Percentiles rank a stretch among this genome's conserved stretches.
phyloP scores from a whole-genome alignment of 2,797 vertebrate genomes.

The Eptatretus atami region DNA sequence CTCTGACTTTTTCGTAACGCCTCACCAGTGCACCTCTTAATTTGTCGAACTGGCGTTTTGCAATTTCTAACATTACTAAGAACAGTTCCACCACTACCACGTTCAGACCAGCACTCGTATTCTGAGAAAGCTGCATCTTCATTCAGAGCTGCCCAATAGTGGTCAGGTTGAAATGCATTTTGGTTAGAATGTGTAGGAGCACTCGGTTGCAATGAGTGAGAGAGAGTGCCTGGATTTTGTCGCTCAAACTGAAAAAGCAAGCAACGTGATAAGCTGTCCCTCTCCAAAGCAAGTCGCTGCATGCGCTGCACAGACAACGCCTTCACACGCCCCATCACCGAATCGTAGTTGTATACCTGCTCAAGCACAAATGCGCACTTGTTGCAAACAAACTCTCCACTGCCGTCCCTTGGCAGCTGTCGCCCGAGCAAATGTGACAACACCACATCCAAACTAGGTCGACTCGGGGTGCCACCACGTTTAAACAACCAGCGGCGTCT shows the following conservation, averaged over 20 bases:
- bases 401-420: constrained; percentile 49
- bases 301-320: constrained; percentile 49
- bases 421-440: constrained; percentile 51
- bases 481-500: constrained; percentile 93
- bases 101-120: constrained; percentile 52
- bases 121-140: constrained; percentile 49
- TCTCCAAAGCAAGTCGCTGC: constrained; percentile 53
- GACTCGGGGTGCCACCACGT: constrained; percentile 22
- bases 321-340: constrained; percentile 42
- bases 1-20: constrained; percentile 25
- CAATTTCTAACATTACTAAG: too few relatives aligned
- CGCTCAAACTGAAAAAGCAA: constrained; percentile 35
- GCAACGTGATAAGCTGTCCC: constrained; percentile 51
- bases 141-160: constrained; percentile 37
- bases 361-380: constrained; percentile 92
- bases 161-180: constrained; percentile 12
- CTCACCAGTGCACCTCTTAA: not conserved
- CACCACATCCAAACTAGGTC: constrained; percentile 64
- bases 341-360: constrained; percentile 32
- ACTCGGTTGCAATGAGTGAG: constrained; percentile 22
- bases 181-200: constrained; percentile 11
- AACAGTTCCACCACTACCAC: constrained; percentile 12
- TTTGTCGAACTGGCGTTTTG: not conserved
- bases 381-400: constrained; percentile 63
- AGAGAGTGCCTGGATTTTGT: constrained; percentile 23